Evolutionary conservation across 2,888 invertebrate species (phyloP), one percentile per base, ranked within the genome.

Genomic region (Ariolimax columbianus): DNA sequence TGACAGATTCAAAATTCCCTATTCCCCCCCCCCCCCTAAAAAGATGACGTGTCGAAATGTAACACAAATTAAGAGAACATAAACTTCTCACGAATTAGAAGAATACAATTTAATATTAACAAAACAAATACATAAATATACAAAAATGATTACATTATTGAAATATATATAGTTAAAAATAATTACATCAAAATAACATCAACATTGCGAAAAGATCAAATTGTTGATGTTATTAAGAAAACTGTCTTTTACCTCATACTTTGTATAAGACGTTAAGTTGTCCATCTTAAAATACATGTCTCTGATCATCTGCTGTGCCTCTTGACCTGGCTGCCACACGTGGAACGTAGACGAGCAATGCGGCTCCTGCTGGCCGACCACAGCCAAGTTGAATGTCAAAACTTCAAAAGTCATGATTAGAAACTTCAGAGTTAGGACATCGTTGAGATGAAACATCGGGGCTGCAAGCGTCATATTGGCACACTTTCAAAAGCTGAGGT

Each of bases 261-360:
- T 81, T 11, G 85, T 81, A 23, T 73, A 77, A n/a, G 85, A 68
- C 19, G 85, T 85, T 51, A 80, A 17, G 80, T 87, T 88, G 73
- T 88, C 86, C 70, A 88, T 75, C 82, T 84, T 78, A 14, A 78
- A 38, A 23, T 82, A 82, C 72, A 88, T 63, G 26, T 88, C 86
- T 1, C 78, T 82, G 66, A 77, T 73, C 73, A 88, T 84, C 68
- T 87, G 80, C 59, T 86, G 70, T 23, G 92, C 90, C 80, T 93
- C 91, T 59, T 90, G 88, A 47, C 91, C 91, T 11, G 93, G 93
- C n/a, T 91, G 89, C 93, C 93, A 93, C 14, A 93, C 92, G 72
- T 92, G 89, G 82, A 92, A 92, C 17, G 89, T 90, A 79, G 91
- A 91, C 36, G 86, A 85, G 77, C 91, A 91, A 19, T 86, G 85